phyloP scores from a whole-genome alignment of 1,140 invertebrate species.

The Halictus rubicundus region DNA sequence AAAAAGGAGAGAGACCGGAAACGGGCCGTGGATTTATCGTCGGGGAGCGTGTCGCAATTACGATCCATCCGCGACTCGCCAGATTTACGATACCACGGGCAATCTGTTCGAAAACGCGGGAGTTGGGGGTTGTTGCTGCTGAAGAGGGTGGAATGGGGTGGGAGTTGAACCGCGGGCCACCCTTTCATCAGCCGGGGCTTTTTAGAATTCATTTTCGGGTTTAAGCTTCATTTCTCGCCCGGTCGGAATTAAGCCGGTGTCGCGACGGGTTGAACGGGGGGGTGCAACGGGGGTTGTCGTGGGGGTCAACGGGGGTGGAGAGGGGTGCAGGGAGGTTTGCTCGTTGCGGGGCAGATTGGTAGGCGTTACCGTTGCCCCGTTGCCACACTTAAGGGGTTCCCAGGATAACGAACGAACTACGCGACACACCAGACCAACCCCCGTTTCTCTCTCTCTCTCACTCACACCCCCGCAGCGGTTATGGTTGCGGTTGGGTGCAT shows the following conservation, averaged over 20 bases:
- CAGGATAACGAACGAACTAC: slow-evolving; percentile 56
- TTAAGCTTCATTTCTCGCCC: slow-evolving; percentile 67
- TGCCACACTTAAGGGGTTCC: slow-evolving; percentile 59
- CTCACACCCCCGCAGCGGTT: not conserved
- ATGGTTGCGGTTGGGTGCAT: not conserved
- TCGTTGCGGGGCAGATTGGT: slow-evolving; percentile 58
- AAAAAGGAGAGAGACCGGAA: slow-evolving; percentile 9
- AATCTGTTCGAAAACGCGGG: not conserved
- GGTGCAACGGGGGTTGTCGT: not conserved
- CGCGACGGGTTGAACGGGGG: slow-evolving; percentile 21
- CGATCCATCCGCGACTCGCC: slow-evolving; percentile 32
- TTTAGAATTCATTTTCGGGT: slow-evolving; percentile 79
- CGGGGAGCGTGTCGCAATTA: slow-evolving; percentile 58
- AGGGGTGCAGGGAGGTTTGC: slow-evolving; percentile 20
- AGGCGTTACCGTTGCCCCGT: slow-evolving; percentile 63
- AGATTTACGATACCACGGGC: slow-evolving; percentile 35
- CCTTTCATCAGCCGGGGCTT: slow-evolving; percentile 67
- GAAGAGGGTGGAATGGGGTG: not conserved
- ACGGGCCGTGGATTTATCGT: slow-evolving; percentile 13
- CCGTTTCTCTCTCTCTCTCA: too few relatives aligned
- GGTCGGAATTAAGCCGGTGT: slow-evolving; percentile 65
- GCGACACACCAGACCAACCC: not conserved
- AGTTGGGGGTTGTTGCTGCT: not conserved
- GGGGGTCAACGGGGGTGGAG: not conserved
- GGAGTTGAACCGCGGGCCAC: slow-evolving; percentile 11